Conservation (phyloP, 2,113 vertebrate species). For the Gnathonemus echidnorhynchus region DNA sequence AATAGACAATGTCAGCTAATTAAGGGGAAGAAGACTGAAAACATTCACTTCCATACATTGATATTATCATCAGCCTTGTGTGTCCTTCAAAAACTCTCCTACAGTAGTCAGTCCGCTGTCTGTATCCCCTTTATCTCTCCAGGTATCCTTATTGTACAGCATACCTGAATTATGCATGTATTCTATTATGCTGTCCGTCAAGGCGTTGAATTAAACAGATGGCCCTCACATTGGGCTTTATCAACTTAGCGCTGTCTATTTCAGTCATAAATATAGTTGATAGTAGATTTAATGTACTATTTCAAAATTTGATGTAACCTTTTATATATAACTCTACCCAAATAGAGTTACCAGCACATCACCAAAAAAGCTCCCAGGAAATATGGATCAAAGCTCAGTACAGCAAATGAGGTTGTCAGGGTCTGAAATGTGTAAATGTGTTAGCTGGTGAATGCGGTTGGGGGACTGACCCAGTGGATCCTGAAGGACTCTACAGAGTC, state of each 20-base stretch:
- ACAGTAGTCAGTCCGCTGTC: neutral
- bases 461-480: neutral
- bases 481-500: neutral
- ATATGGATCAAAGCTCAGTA: neutral
- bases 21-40: neutral
- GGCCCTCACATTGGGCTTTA: neutral
- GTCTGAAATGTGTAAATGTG: neutral
- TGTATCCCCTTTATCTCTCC: constrained; percentile 51
- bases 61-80: neutral
- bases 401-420: neutral
- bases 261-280: neutral
- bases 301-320: neutral
- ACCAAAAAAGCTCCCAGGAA: neutral
- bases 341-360: neutral
- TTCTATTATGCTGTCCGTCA: constrained; percentile 52
- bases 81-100: neutral
- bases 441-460: neutral
- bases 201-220: constrained; percentile 46
- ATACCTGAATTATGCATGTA: constrained; percentile 58
- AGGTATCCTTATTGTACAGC: constrained; percentile 61
- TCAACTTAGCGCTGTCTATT: neutral
- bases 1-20: neutral
- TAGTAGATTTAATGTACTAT: neutral
- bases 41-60: neutral
- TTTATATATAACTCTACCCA: neutral